phyloP scores from a whole-genome alignment of 2,888 invertebrate genomes.

The Prionchulus punctatus region DNA sequence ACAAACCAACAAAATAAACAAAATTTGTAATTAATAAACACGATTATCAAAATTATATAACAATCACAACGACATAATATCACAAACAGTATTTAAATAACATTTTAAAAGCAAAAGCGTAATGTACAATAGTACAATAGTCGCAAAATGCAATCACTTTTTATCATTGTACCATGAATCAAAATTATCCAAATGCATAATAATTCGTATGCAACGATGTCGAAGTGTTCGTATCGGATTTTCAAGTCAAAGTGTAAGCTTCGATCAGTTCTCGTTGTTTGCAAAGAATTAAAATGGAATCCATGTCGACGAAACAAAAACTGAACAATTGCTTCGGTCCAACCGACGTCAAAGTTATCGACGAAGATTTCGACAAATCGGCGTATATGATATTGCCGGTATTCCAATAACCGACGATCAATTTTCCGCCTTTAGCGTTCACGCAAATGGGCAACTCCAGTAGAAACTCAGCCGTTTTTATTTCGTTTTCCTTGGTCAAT shows the following conservation, averaged over 20 bases:
- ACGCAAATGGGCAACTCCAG: constrained; percentile 4
- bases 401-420: constrained; percentile 7
- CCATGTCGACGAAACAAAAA: background rate
- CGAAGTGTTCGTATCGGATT: too few species aligned
- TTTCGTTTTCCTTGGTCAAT: constrained; percentile 1
- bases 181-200: too few species aligned
- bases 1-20: too few species aligned
- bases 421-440: background rate
- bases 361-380: background rate
- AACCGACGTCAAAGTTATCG: constrained; percentile 4
- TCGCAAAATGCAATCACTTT: too few species aligned
- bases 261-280: constrained; percentile 7
- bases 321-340: constrained; percentile 3
- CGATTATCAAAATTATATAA: too few species aligned
- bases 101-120: too few species aligned
- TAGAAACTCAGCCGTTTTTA: background rate
- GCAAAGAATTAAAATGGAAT: background rate
- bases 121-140: too few species aligned
- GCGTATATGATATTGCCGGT: constrained; percentile 4
- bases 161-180: too few species aligned
- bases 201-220: too few species aligned
- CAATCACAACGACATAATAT: too few species aligned
- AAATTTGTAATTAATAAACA: too few species aligned
- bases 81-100: too few species aligned
- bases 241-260: background rate